Evolutionary conservation across 37 sponge, comb jelly and placozoan genomes (phyloP).

Genomic region (Dysidea cf. avara): DNA sequence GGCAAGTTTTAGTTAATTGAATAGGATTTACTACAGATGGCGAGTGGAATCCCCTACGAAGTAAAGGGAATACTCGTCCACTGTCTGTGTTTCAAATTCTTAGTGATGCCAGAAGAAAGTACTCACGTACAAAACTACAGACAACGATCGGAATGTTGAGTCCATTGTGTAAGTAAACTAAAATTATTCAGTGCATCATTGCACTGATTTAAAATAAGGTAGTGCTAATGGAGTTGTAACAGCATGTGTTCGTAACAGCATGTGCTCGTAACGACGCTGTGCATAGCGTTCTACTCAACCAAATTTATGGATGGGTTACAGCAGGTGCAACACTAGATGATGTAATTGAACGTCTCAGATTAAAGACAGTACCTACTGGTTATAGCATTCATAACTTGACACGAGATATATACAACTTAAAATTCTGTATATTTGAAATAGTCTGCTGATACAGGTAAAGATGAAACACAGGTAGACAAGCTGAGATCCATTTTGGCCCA

Average conservation of each 20-base stretch:
- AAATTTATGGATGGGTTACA: background rate
- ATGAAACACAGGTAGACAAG: too few relatives aligned
- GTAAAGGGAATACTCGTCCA: too few relatives aligned
- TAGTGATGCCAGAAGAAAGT: too few relatives aligned
- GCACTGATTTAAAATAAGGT: background rate
- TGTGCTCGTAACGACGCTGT: too few relatives aligned
- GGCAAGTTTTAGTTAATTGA: too few relatives aligned
- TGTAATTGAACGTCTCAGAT: constrained; percentile 1
- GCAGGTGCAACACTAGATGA: background rate
- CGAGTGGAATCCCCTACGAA: too few relatives aligned
- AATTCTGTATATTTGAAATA: background rate
- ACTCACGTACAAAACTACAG: background rate
- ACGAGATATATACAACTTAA: background rate
- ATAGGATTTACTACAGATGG: too few relatives aligned
- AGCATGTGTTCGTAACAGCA: too few relatives aligned
- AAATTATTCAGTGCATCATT: background rate
- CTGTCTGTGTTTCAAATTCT: too few relatives aligned
- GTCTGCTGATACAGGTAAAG: background rate
- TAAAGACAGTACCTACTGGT: constrained; percentile 8
- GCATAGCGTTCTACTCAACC: too few relatives aligned
- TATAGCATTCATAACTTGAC: background rate
- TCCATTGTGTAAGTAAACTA: background rate
- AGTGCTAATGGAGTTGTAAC: too few relatives aligned
- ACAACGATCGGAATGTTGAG: too few relatives aligned
- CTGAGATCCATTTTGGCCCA: constrained; percentile 32